These are phyloP conservation scores for Agrochola lychnidis DNA, from an alignment of 2,888 invertebrate genomes.

Conservation along the genomic window DNA sequence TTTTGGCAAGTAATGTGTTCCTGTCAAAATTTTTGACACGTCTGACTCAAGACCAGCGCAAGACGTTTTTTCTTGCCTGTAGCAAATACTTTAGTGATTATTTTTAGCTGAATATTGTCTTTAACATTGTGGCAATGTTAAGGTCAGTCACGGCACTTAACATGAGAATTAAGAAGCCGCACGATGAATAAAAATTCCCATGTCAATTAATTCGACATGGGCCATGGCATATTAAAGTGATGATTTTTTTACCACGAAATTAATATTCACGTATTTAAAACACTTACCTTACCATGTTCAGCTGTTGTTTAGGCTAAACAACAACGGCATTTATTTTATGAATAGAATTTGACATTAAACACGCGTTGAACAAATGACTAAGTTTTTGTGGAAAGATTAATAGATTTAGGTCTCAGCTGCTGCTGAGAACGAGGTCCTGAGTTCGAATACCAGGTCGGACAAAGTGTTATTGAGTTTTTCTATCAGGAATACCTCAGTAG, in stretches of 20 bases:
- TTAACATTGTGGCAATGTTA: constrained; percentile 9
- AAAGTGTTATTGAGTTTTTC: too few relatives aligned
- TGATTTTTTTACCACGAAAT: not conserved
- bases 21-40: constrained; percentile 28
- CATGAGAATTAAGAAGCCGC: constrained; percentile 1
- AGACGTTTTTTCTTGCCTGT: constrained; percentile 21
- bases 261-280: not conserved
- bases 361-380: not conserved
- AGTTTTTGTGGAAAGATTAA: not conserved
- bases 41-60: constrained; percentile 29
- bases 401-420: too few relatives aligned
- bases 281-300: not conserved
- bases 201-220: constrained; percentile 17
- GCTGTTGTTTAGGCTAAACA: not conserved
- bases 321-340: not conserved
- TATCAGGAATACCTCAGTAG: too few relatives aligned
- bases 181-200: constrained; percentile 20
- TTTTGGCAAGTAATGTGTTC: constrained; percentile 33
- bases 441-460: too few relatives aligned
- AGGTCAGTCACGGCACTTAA: constrained; percentile 12
- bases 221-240: not conserved
- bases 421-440: too few relatives aligned
- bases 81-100: constrained; percentile 16
- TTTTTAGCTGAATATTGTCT: constrained; percentile 14
- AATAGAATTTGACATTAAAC: not conserved